Base-by-base conservation (phyloP, 2,797 vertebrate species). In the Xenopus petersii region DNA sequence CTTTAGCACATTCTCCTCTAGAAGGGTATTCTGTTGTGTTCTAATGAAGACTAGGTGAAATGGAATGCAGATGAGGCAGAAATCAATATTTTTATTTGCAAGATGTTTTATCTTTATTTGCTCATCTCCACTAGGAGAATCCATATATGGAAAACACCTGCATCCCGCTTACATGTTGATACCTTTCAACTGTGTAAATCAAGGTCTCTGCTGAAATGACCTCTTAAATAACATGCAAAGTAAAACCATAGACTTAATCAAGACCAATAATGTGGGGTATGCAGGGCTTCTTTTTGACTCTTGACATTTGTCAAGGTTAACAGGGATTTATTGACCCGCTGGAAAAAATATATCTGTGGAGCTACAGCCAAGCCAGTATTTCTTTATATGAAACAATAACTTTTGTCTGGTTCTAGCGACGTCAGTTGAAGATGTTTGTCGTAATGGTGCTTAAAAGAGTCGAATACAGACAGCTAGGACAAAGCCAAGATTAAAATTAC, bases 231-330 rank as follows among this genome's bases (percentile, higher is more conserved):
- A 5, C 17, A 64, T 12, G 11, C 42, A 30, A 2, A 30, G 1
- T 2, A 21, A 30, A 30, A 30, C 26, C 26, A 51, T 26, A 65
- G 71, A 59, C 26, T 60, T 17, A 64, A 61, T 65, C 60, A 42
- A 54, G 66, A 36, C 12, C 66, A 70, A 42, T 26, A 73, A 64
- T 24, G 59, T 47, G 17, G 73, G 51, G 71, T 73, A 78, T 78
- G 66, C 54, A 73, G 36, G 60, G 71, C 71, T 71, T 65, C 71
- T 70, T 65, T 59, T 54, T 46, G 47, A 21, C 64, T 64, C 59
- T 58, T 74, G 76, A 79, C 67, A 79, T 55, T 49, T 74, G 71
- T 74, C 71, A 74, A 78, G 76, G 71, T 73, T 66, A 73, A 54
- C 54, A 26, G 71, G 70, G 76, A 79, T 79, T 65, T 74, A 74